Conservation (phyloP, 2,888 invertebrate genomes). For the Caenorhabditis macrosperma region DNA sequence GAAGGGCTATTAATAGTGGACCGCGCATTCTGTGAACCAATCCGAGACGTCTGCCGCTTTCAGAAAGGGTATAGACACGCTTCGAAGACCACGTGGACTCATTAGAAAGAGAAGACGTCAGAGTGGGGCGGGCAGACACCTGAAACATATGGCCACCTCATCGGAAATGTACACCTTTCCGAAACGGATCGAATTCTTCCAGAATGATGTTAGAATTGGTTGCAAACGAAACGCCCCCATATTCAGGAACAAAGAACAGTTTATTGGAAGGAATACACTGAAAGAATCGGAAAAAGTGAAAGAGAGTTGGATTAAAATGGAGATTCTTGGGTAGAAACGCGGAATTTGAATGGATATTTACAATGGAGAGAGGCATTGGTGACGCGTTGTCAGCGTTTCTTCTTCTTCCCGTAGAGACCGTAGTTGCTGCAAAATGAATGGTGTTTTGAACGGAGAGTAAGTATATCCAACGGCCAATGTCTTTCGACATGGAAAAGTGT, state of each 20-base stretch:
- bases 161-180: conserved; percentile 33
- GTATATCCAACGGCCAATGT: no score
- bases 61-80: background rate
- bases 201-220: conserved; percentile 28
- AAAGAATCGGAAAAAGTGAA: background rate
- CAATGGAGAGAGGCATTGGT: background rate
- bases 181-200: conserved; percentile 35
- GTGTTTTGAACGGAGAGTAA: no score
- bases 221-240: background rate
- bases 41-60: background rate
- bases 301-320: conserved; percentile 1
- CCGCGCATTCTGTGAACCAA: no score
- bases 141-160: conserved; percentile 13
- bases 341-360: background rate
- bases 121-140: background rate
- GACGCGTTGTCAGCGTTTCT: conserved; percentile 12
- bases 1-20: no score
- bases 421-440: conserved; percentile 34
- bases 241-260: background rate
- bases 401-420: conserved; percentile 46
- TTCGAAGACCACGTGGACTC: background rate
- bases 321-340: conserved; percentile 30
- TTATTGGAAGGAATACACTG: conserved; percentile 17
- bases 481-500: no score
- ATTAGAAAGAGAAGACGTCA: conserved; percentile 6